Conservation (phyloP, 2,113 vertebrate genomes). For the Strigops habroptila region DNA sequence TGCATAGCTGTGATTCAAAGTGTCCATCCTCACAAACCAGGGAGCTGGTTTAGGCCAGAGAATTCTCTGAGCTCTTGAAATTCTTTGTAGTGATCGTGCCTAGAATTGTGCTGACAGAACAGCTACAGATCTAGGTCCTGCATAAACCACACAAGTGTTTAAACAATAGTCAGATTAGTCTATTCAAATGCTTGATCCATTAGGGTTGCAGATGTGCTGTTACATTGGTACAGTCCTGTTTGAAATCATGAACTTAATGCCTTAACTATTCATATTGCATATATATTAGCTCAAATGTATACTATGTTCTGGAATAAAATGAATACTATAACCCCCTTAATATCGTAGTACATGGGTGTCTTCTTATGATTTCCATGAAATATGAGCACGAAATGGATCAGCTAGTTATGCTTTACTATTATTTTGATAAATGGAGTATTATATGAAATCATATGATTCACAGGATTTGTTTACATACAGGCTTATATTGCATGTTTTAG, state of each 20-base stretch:
- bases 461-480: not conserved
- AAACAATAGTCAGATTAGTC: not conserved
- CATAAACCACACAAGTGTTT: rapidly evolving
- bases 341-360: not conserved
- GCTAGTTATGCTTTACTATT: not conserved
- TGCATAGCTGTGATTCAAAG: not conserved
- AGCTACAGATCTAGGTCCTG: not conserved
- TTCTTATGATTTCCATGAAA: not conserved
- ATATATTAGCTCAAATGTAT: not conserved
- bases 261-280: not conserved
- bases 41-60: not conserved
- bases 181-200: not conserved
- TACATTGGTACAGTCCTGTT: not conserved
- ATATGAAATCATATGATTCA: not conserved
- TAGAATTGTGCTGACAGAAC: not conserved
- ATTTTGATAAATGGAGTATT: not conserved
- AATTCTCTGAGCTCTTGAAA: not conserved
- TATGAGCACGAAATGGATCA: not conserved
- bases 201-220: not conserved
- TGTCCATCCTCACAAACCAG: not conserved
- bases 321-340: not conserved
- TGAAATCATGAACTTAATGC: not conserved
- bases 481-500: not conserved
- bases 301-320: not conserved
- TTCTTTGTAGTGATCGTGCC: not conserved